Base-by-base conservation (phyloP, 2,888 invertebrate species). In the Prosopocoilus inquinatus region DNA sequence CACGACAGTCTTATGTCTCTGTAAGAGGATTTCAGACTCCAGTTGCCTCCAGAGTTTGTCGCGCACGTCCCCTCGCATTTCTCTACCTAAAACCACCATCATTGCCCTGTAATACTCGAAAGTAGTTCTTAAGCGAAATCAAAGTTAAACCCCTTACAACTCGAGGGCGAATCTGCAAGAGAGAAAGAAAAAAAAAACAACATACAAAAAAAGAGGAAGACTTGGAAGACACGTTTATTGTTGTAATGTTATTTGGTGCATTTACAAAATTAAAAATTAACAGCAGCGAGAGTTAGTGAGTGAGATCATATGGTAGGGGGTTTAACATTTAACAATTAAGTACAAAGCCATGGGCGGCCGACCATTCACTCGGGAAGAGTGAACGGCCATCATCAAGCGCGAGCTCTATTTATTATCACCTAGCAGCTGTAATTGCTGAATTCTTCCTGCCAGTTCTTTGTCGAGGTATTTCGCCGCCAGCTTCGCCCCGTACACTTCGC, bases 391-490 rank as follows among this genome's bases (percentile, higher is more conserved):
- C 5, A 28, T 16, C 16, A 2, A 28, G 20, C 7, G 20, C 20
- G 20, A 28, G 20, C 20, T n/a, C 55, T 50, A 55, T 41, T 53
- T 53, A 60, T 50, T 53, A 39, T 57, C 57, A 74, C 86, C 90
- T 60, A 94, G 79, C 49, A 93, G 78, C 73, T 93, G 93, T 62
- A 93, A 81, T 77, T 93, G 93, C 71, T 93, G 92, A 76, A 93
- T 93, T 68, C 91, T 82, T 50, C 85, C 85, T 33, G 91, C 90
- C 55, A 91, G 75, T 73, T 91, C 91, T 72, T 93, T 93, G 75
- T 94, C 92, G 63, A 93, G 78, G 73, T 93, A 93, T 71, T 91
- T 91, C 9, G 92, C 91, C 8, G 92, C 91, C 62, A 93, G 78
- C 67, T 90, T 84, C 9, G 92, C 91, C 38, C 91, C 92, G 71